Evolutionary conservation across 2,888 invertebrate species (phyloP).

Genomic region (Microplitis manilae): DNA sequence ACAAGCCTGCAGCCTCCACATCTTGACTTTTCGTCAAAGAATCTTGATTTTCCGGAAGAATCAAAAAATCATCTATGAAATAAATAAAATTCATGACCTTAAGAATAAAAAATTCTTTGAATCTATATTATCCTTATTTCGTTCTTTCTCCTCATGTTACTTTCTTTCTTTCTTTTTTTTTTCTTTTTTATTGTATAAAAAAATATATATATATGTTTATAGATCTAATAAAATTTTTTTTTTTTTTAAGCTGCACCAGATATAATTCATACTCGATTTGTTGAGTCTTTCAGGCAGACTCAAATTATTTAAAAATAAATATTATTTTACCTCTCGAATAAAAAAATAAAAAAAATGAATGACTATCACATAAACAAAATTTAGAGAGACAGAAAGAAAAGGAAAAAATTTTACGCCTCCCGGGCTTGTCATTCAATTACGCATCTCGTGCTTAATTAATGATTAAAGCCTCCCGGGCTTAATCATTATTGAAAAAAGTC

Average conservation of each 20-base stretch:
- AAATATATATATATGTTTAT: no score
- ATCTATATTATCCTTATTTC: no score
- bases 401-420: neutral
- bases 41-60: neutral
- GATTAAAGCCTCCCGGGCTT: conserved; percentile 6
- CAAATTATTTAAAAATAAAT: neutral
- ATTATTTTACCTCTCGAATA: neutral
- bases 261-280: no score
- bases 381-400: neutral
- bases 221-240: no score
- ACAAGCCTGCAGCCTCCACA: neutral
- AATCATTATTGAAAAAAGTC: neutral
- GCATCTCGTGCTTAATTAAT: conserved; percentile 13
- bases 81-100: neutral
- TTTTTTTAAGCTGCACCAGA: no score
- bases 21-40: no score
- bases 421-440: conserved; percentile 3
- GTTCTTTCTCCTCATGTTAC: neutral
- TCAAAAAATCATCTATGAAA: neutral
- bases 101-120: neutral
- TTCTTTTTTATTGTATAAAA: no score
- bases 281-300: neutral
- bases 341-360: neutral
- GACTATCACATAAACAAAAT: conserved; percentile 3
- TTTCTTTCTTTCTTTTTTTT: no score